A percentile compares a stretch with the other conserved stretches of the same genome.
These are phyloP conservation scores for Dermochelys coriacea DNA, from an alignment of 2,797 vertebrate species.

Conservation along the genomic window DNA sequence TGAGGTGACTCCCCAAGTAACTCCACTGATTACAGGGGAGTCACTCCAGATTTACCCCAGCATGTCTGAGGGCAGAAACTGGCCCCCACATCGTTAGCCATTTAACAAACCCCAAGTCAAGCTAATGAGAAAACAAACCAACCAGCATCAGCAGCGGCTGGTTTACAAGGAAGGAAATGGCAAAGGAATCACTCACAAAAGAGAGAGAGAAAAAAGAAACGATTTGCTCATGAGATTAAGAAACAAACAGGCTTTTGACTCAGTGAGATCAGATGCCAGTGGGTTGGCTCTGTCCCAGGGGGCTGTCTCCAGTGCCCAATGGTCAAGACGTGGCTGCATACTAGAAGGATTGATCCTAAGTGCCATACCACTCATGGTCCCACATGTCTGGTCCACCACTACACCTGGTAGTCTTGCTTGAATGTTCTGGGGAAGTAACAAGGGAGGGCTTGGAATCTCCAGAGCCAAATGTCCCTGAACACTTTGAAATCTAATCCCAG, in stretches of 20 bases:
- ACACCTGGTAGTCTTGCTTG: not conserved
- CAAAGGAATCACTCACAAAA: constrained; percentile 63
- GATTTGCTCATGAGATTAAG: constrained; percentile 55
- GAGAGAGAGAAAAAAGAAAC: not conserved
- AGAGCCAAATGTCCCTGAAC: not conserved
- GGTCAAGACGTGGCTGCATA: not conserved
- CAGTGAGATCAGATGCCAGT: constrained; percentile 23
- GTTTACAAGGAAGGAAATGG: constrained; percentile 71
- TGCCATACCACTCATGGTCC: not conserved
- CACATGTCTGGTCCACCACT: rapidly evolving
- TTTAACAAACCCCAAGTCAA: constrained; percentile 49
- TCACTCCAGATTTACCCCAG: not conserved
- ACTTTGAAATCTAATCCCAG: not conserved
- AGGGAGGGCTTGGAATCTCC: not conserved
- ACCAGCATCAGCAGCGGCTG: constrained; percentile 70
- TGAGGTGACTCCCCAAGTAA: not conserved
- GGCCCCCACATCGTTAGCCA: constrained; percentile 40
- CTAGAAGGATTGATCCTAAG: not conserved
- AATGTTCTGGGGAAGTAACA: not conserved
- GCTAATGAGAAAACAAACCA: constrained; percentile 61
- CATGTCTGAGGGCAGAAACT: not conserved
- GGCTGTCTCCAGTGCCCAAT: constrained; percentile 39
- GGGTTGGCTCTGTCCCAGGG: constrained; percentile 41
- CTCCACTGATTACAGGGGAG: too few species aligned
- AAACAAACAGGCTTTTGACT: constrained; percentile 78